Evolutionary conservation across 2,797 vertebrate species (phyloP), one percentile per base, ranked within the genome.

Genomic region (Euphonia xanthogaster): DNA sequence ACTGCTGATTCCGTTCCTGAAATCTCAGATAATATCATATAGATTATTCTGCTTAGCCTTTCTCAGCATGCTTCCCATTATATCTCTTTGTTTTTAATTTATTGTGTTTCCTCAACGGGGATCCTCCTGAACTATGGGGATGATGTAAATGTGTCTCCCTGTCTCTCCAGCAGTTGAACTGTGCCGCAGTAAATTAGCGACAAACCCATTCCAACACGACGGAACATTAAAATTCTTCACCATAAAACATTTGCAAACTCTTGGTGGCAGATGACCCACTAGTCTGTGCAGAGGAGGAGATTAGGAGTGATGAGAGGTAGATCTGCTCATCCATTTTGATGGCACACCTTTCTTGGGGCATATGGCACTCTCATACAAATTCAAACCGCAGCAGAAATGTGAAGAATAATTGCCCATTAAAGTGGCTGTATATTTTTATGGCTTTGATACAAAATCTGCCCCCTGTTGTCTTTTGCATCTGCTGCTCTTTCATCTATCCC

Each of bases 381-480:
- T 97, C 97, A 96, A 97, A 96, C 96, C 92, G 62, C 92, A 94
- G 92, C 97, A 97, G 96, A 98, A 98, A 98, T 96, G 97, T 97
- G 97, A 97, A 98, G 98, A 98, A 98, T 98, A 98, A 98, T 98
- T 98, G 98, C 95, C 96, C 97, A 98, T 98, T 98, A 98, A 98
- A 98, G 95, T 90, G 94, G 95, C 97, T 98, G 97, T 98, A 97
- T 98, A 97, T 97, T 98, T 98, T 98, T 98, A 98, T 96, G 97
- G 93, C 96, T 97, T 97, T 95, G 97, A 97, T 98, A 95, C 96
- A 95, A 96, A 98, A 97, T 97, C 96, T 97, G 94, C 97, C 97
- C 97, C 98, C 98, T 97, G 97, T 98, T 87, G 98, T 96, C 92
- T 96, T 97, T 97, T 96, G 97, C 98, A 98, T 98, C 98, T 98